A percentile compares a stretch with the other conserved stretches of the same genome.
These are phyloP conservation scores for Dioctria rufipes DNA, from an alignment of 2,888 invertebrate genomes.

Conservation along the genomic window DNA sequence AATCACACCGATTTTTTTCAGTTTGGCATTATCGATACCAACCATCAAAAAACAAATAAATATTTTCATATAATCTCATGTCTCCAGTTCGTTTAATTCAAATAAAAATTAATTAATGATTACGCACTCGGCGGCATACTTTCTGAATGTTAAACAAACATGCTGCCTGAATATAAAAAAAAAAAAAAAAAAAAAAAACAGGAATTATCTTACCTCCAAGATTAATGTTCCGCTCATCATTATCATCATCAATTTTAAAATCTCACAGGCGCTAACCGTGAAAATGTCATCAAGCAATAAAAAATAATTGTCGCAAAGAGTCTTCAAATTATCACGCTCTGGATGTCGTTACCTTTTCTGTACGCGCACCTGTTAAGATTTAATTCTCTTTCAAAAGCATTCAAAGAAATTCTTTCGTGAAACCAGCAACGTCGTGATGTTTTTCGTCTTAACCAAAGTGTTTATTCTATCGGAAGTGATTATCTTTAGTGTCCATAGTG, in stretches of 20 bases:
- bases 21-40: no score
- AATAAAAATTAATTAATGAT: no score
- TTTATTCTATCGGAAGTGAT: slow-evolving; percentile 1
- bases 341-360: slow-evolving; percentile 7
- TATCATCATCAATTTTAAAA: slow-evolving; percentile 16
- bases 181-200: no score
- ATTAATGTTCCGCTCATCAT: slow-evolving; percentile 5
- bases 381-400: background rate
- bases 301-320: slow-evolving; percentile 18
- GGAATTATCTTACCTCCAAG: background rate
- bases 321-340: slow-evolving; percentile 42
- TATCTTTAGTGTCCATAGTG: background rate
- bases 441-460: background rate
- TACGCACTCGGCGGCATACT: no score
- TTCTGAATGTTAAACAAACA: no score
- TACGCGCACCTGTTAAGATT: slow-evolving; percentile 1
- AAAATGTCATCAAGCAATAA: slow-evolving; percentile 8
- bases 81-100: no score
- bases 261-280: slow-evolving; percentile 8
- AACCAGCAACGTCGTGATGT: background rate
- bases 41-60: no score
- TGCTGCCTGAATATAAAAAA: no score
- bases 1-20: no score
- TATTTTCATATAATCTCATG: no score
- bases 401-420: slow-evolving; percentile 7